Percentiles rank a stretch among this genome's conserved stretches.
Evolutionary conservation across 2,113 vertebrate genomes (phyloP).

Genomic region (Dasyprocta punctata): DNA sequence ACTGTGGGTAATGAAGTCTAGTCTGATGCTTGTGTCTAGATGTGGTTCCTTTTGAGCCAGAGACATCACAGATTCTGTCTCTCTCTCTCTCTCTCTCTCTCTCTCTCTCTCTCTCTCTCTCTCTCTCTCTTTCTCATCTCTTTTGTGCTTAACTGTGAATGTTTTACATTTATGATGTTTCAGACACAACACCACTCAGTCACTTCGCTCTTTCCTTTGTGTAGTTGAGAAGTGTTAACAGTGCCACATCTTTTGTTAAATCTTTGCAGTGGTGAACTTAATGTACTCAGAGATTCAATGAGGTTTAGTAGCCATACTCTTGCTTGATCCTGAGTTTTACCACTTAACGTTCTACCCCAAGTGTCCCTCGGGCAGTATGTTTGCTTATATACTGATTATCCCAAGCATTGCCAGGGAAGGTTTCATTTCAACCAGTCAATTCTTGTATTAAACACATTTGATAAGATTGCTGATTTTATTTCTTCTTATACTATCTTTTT

Average conservation of each 20-base stretch:
- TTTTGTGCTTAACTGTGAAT: neutral
- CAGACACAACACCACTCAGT: neutral
- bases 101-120: too few species aligned
- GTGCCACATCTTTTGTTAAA: neutral
- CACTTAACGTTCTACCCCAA: neutral
- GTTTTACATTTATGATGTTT: neutral
- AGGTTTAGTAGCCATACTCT: neutral
- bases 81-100: neutral
- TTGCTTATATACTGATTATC: neutral
- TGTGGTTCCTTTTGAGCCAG: neutral
- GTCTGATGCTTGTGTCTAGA: neutral
- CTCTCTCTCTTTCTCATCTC: neutral
- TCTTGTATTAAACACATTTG: neutral
- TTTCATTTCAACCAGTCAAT: neutral
- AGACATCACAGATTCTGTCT: neutral
- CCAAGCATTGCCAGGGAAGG: neutral
- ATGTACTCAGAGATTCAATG: neutral
- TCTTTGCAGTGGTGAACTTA: neutral
- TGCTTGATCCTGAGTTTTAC: neutral
- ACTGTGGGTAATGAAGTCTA: neutral
- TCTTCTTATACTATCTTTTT: neutral
- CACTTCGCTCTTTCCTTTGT: neutral
- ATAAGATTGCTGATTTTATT: neutral
- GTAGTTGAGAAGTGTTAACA: neutral
- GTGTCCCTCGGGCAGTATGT: fast-evolving